Evolutionary conservation across 2,113 vertebrate genomes (phyloP), one percentile per base, ranked within the genome.

Genomic region (Chrysemys picta): DNA sequence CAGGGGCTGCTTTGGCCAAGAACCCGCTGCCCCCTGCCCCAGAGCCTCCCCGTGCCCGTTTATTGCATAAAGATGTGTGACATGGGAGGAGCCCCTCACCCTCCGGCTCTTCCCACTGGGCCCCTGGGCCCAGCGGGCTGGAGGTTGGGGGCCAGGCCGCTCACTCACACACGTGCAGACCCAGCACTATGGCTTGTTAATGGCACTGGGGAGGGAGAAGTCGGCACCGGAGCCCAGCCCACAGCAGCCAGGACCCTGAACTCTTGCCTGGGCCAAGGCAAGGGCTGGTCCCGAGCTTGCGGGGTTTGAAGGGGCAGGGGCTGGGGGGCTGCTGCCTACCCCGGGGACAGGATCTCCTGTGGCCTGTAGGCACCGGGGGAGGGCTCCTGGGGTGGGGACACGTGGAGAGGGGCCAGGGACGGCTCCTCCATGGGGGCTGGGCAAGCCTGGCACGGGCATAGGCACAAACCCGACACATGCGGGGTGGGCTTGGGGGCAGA

Each of bases 41-140:
- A 53, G 91, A 25, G 42, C 53, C 83, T 88, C 53, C 31, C 27
- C 85, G 95, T 92, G 25, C 56, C 75, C 83, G 84, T 88, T 97
- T 97, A 98, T 97, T 98, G 97, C 97, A 97, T 97, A 96, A 97
- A 97, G 97, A 80, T 95, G 92, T 52, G 24, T 29, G 82, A 69
- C 81, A 10, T 5, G 12, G 27, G 27, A 29, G 75, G 86, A 92
- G 90, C 96, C 96, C 97, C 94, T 96, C 94, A 96, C 95, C 96
- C 96, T 95, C 96, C 90, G 95, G n/a, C 31, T 45, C 24, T 12
- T 45, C 75, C 75, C 16, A 13, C 21, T 29, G 81, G 29, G 54
- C 24, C 65, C 84, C 81, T 53, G n/a, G 4, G 52, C 69, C 85
- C 27, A 31, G 50, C 19, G 2, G 92, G 96, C 91, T 29, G 47